Percentiles rank a stretch among this genome's conserved stretches.
phyloP scores from a whole-genome alignment of 2,888 invertebrate genomes.

The Drosophila histrio region DNA sequence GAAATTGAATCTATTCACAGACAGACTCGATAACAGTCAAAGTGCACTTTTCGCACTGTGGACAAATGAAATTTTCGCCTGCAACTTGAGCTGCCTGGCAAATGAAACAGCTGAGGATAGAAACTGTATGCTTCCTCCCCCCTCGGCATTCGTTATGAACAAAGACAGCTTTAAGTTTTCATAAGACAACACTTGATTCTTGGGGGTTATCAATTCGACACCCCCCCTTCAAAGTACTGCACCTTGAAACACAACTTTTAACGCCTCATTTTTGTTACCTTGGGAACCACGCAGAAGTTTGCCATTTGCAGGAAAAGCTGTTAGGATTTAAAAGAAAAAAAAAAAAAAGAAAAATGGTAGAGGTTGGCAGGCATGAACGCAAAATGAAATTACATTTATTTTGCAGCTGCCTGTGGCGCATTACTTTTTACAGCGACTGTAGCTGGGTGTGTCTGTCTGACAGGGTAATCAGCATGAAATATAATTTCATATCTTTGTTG shows the following conservation, averaged over 20 bases:
- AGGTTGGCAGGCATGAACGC: background rate
- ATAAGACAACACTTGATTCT: slow-evolving; percentile 4
- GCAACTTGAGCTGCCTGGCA: slow-evolving; percentile 36
- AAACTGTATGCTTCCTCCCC: background rate
- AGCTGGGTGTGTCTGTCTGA: slow-evolving; percentile 44
- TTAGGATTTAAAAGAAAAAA: slow-evolving; percentile 10
- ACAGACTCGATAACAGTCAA: slow-evolving; percentile 41
- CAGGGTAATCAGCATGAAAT: slow-evolving; percentile 73
- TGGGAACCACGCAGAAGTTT: slow-evolving; percentile 59
- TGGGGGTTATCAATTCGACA: slow-evolving; percentile 1
- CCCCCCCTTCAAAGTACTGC: slow-evolving; percentile 11
- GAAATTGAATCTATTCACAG: slow-evolving; percentile 50
- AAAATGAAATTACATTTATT: slow-evolving; percentile 69
- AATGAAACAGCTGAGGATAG: slow-evolving; percentile 8
- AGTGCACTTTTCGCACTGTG: slow-evolving; percentile 42
- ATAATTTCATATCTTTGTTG: slow-evolving; percentile 53
- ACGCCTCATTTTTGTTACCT: slow-evolving; percentile 35
- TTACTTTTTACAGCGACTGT: slow-evolving; percentile 13
- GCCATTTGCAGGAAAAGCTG: slow-evolving; percentile 16
- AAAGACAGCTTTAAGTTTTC: slow-evolving; percentile 31
- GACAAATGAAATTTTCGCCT: slow-evolving; percentile 24
- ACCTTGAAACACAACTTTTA: slow-evolving; percentile 25
- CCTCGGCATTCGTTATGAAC: slow-evolving; percentile 25
- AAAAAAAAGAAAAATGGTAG: background rate
- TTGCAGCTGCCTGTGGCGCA: slow-evolving; percentile 31